phyloP scores from a whole-genome alignment of 2,888 invertebrate genomes.

The Drosophila paranaensis region DNA sequence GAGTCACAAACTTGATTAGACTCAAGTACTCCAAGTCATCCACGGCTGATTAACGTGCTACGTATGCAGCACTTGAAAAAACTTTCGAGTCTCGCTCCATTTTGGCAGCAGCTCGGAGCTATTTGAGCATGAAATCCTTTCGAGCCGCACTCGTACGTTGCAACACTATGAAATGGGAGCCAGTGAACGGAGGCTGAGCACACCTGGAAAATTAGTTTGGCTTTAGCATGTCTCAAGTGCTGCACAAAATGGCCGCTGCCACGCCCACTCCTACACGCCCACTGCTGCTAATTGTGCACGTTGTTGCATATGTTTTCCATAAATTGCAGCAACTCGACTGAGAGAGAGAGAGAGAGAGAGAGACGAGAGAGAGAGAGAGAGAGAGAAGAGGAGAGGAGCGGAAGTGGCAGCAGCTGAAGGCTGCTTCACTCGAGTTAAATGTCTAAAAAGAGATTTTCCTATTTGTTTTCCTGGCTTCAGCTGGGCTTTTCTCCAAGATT shows the following conservation, averaged over 20 bases:
- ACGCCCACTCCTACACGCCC: not conserved
- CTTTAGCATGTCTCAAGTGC: slow-evolving; percentile 44
- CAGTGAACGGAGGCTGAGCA: slow-evolving; percentile 25
- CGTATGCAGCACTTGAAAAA: not conserved
- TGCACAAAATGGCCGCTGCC: slow-evolving; percentile 36
- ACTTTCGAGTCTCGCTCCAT: not conserved
- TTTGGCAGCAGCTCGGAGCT: slow-evolving; percentile 6
- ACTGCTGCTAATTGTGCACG: slow-evolving; percentile 43
- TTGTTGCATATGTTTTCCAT: slow-evolving; percentile 52
- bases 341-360: no score
- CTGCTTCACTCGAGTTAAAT: slow-evolving; percentile 29
- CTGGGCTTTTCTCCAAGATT: slow-evolving; percentile 15
- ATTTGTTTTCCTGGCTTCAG: slow-evolving; percentile 8
- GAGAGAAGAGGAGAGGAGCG: not conserved
- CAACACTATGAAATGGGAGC: slow-evolving; percentile 8
- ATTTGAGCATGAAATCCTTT: slow-evolving; percentile 2
- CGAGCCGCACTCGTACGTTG: slow-evolving; percentile 3
- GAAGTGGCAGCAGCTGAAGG: not conserved
- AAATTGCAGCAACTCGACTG: slow-evolving; percentile 31
- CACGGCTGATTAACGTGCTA: slow-evolving; percentile 2
- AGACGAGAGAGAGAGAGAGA: no score
- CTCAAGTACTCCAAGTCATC: not conserved
- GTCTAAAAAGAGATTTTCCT: slow-evolving; percentile 17
- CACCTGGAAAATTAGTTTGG: slow-evolving; percentile 40
- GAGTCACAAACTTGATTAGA: not conserved